Evolutionary conservation across 2,888 invertebrate species (phyloP).

Genomic region (Patella caerulea): DNA sequence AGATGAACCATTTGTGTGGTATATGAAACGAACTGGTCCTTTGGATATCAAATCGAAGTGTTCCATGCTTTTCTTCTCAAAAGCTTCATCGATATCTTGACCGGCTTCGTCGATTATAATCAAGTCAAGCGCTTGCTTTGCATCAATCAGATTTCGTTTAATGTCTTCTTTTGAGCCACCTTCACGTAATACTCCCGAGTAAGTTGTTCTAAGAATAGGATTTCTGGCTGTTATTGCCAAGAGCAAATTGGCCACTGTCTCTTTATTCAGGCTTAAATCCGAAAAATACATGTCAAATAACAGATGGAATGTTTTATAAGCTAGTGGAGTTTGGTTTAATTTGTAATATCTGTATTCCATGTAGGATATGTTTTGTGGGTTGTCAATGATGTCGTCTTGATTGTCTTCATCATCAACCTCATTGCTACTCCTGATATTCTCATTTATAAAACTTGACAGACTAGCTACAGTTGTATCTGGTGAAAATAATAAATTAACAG

Average conservation of each 20-base stretch:
- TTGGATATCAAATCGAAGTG: neutral
- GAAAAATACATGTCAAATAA: neutral
- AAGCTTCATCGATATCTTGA: neutral
- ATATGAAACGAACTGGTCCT: neutral
- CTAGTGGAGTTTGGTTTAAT: neutral
- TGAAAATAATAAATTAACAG: conserved; percentile 26
- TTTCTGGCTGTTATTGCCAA: neutral
- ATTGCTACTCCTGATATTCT: too few relatives aligned
- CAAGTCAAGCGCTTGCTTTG: neutral
- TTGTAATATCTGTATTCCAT: too few relatives aligned
- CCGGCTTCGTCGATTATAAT: neutral
- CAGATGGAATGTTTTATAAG: neutral
- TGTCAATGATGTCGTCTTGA: too few relatives aligned
- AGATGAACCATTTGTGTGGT: neutral
- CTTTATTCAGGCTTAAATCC: neutral
- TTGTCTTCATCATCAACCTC: too few relatives aligned
- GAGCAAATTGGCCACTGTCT: neutral
- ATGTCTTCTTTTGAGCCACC: neutral
- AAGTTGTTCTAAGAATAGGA: neutral
- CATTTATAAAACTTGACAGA: neutral
- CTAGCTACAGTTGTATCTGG: neutral
- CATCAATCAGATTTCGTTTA: neutral
- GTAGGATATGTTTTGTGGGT: too few relatives aligned
- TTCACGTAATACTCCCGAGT: neutral
- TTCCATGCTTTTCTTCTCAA: neutral